Percentiles rank a stretch among this genome's conserved stretches.
phyloP scores from a whole-genome alignment of 2,888 invertebrate genomes.

The Ferrisia virgata region DNA sequence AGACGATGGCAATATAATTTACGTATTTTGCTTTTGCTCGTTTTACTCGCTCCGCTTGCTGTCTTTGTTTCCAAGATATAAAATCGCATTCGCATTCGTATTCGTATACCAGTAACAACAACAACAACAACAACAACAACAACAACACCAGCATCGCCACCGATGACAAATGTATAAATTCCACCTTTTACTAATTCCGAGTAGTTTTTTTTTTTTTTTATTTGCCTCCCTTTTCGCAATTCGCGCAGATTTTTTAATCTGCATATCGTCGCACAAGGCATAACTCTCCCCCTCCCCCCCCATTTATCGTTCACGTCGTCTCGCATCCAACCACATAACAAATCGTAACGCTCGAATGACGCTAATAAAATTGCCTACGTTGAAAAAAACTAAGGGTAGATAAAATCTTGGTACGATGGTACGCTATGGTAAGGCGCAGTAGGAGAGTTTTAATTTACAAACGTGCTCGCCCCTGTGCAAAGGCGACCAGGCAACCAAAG shows the following conservation, averaged over 20 bases:
- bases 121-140: neutral
- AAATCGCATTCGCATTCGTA: too few relatives aligned
- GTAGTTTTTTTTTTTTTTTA: neutral
- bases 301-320: neutral
- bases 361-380: constrained; percentile 31
- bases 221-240: neutral
- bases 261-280: neutral
- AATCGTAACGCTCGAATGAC: constrained; percentile 18
- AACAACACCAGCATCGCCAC: neutral
- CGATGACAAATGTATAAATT: constrained; percentile 24
- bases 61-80: neutral
- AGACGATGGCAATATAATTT: neutral
- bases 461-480: neutral
- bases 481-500: neutral
- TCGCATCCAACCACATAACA: neutral
- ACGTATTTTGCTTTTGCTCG: neutral
- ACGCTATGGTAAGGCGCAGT: too few relatives aligned
- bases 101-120: too few relatives aligned
- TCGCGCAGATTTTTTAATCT: constrained; percentile 18
- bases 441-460: neutral
- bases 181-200: constrained; percentile 19
- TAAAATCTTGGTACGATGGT: neutral
- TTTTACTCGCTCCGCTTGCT: neutral
- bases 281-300: neutral
- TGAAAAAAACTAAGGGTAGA: constrained; percentile 33